Conservation (phyloP, 1,140 invertebrate genomes). For the Anastrepha ludens region DNA sequence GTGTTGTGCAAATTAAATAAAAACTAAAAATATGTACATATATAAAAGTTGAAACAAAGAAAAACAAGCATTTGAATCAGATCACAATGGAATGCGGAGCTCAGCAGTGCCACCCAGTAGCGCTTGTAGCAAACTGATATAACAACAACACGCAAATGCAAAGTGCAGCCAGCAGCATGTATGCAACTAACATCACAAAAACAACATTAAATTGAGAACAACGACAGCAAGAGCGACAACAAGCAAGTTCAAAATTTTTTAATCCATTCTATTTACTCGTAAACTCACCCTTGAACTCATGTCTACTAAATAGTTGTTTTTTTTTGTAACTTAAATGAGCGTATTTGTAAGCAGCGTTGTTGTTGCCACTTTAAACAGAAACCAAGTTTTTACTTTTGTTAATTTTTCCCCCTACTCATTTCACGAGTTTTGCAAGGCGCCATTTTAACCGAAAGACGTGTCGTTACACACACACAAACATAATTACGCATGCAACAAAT, state of each 20-base stretch:
- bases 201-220: neutral
- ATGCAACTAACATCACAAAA: neutral
- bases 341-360: constrained; percentile 44
- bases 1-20: neutral
- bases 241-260: constrained; percentile 47
- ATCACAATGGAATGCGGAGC: neutral
- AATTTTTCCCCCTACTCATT: neutral
- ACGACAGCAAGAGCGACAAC: constrained; percentile 1
- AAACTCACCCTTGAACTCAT: constrained; percentile 13
- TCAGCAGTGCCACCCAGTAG: constrained; percentile 3
- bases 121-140: neutral
- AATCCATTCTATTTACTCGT: constrained; percentile 47
- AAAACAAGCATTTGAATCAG: neutral
- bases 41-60: neutral
- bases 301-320: neutral
- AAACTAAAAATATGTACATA: neutral
- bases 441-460: constrained; percentile 8
- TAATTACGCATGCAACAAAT: neutral
- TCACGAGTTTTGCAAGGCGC: neutral
- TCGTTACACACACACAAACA: neutral
- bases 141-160: neutral
- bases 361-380: neutral
- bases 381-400: neutral
- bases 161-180: too few species aligned
- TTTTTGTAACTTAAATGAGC: neutral